A percentile compares a stretch with the other conserved stretches of the same genome.
Evolutionary conservation across 92 coral and sea anemone genomes (phyloP).

Genomic region (Heliopora coerulea): DNA sequence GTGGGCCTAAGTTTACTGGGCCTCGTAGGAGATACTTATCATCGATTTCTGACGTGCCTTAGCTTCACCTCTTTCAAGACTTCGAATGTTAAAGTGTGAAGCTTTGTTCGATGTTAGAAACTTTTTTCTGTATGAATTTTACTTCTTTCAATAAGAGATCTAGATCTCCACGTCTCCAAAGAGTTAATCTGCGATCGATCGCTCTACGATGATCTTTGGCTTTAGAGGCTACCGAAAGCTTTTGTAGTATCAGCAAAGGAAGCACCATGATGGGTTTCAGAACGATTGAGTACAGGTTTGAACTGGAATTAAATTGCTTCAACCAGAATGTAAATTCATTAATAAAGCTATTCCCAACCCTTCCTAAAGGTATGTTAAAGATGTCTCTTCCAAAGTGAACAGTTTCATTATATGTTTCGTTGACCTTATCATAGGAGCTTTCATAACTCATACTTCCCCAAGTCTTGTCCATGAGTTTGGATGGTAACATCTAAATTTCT

Average conservation of each 20-base stretch:
- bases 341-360: slow-evolving; percentile 47
- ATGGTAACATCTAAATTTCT: slow-evolving; percentile 44
- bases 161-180: slow-evolving; percentile 30
- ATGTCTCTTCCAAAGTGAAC: slow-evolving; percentile 49
- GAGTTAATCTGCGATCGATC: too few relatives aligned
- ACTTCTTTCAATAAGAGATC: slow-evolving; percentile 37
- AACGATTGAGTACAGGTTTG: slow-evolving; percentile 36
- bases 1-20: not conserved
- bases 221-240: slow-evolving; percentile 15
- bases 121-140: slow-evolving; percentile 49
- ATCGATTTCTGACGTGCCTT: slow-evolving; percentile 22
- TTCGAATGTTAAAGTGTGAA: slow-evolving; percentile 17
- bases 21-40: slow-evolving; percentile 17
- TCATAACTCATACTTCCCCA: slow-evolving; percentile 56
- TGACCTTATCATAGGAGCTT: slow-evolving; percentile 22
- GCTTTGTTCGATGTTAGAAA: slow-evolving; percentile 45
- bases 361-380: slow-evolving; percentile 52
- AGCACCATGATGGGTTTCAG: slow-evolving; percentile 43
- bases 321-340: slow-evolving; percentile 48
- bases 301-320: slow-evolving; percentile 34
- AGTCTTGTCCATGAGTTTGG: slow-evolving; percentile 44
- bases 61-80: not conserved
- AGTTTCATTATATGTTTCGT: slow-evolving; percentile 45
- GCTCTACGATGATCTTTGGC: not conserved
- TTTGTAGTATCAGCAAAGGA: slow-evolving; percentile 30